Evolutionary conservation across 2,113 vertebrate genomes (phyloP).

Genomic region (Ceyx margarethae): DNA sequence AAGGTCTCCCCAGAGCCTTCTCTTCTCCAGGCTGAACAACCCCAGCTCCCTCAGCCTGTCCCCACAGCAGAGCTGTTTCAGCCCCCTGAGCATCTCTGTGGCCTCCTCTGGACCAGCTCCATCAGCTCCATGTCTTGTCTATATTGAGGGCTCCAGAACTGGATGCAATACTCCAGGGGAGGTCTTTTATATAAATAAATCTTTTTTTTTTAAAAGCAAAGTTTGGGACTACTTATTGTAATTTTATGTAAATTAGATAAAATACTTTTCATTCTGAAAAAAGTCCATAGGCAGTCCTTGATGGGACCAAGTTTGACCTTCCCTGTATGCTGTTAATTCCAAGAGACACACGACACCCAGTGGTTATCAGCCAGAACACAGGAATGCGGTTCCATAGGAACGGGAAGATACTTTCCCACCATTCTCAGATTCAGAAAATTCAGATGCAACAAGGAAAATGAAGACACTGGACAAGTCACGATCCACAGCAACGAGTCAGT

Average conservation of each 20-base stretch:
- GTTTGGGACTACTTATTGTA: not conserved
- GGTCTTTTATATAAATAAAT: not conserved
- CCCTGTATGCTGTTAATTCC: not conserved
- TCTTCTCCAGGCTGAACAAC: too few relatives aligned
- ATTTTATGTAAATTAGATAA: not conserved
- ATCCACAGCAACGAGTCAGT: not conserved
- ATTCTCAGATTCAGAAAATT: not conserved
- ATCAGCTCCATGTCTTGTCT: too few relatives aligned
- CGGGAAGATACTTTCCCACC: not conserved
- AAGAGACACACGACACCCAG: constrained; percentile 53
- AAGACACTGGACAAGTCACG: not conserved
- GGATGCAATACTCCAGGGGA: too few relatives aligned
- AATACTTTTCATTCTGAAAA: not conserved
- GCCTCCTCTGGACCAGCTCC: too few relatives aligned
- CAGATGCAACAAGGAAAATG: not conserved
- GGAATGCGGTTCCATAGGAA: not conserved
- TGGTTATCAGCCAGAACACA: constrained; percentile 14
- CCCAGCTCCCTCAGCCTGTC: too few relatives aligned
- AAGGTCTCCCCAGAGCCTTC: too few relatives aligned
- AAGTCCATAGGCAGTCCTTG: not conserved
- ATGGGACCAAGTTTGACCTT: not conserved
- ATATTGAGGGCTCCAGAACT: too few relatives aligned
- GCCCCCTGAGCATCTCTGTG: too few relatives aligned
- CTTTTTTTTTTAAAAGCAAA: not conserved
- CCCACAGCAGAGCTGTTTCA: too few relatives aligned